Percentiles rank a stretch among this genome's conserved stretches.
These are phyloP conservation scores for Nowickia ferox DNA, from an alignment of 2,888 invertebrate genomes.

Conservation along the genomic window DNA sequence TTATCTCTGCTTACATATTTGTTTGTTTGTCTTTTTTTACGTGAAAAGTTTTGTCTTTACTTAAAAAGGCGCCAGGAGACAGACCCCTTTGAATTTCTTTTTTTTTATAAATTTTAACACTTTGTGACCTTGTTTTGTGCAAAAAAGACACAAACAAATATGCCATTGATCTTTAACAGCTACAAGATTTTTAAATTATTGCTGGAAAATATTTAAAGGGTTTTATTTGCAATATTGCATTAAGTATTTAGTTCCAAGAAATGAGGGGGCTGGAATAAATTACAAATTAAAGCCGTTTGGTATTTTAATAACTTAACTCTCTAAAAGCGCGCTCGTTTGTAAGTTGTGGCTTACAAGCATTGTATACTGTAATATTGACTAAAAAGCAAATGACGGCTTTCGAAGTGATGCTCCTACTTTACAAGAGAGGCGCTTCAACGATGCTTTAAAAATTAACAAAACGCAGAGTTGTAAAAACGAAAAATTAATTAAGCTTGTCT, in stretches of 20 bases:
- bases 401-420: too few species aligned
- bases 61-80: not conserved
- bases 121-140: slow-evolving; percentile 42
- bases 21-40: not conserved
- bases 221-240: slow-evolving; percentile 10
- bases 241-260: not conserved
- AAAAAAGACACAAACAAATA: slow-evolving; percentile 58
- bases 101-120: slow-evolving; percentile 11
- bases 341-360: too few species aligned
- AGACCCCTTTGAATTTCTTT: slow-evolving; percentile 2
- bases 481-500: too few species aligned
- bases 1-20: not conserved
- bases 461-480: too few species aligned
- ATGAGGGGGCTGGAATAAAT: slow-evolving; percentile 12
- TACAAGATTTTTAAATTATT: slow-evolving; percentile 56
- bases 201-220: slow-evolving; percentile 43
- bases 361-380: too few species aligned
- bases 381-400: too few species aligned
- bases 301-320: too few species aligned
- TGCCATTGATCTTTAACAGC: slow-evolving; percentile 71
- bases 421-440: too few species aligned
- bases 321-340: not conserved
- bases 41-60: slow-evolving; percentile 6
- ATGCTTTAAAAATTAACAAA: too few species aligned
- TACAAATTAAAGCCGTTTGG: not conserved